Conservation (phyloP, 2,888 invertebrate species). For the Quadriops clusia region DNA sequence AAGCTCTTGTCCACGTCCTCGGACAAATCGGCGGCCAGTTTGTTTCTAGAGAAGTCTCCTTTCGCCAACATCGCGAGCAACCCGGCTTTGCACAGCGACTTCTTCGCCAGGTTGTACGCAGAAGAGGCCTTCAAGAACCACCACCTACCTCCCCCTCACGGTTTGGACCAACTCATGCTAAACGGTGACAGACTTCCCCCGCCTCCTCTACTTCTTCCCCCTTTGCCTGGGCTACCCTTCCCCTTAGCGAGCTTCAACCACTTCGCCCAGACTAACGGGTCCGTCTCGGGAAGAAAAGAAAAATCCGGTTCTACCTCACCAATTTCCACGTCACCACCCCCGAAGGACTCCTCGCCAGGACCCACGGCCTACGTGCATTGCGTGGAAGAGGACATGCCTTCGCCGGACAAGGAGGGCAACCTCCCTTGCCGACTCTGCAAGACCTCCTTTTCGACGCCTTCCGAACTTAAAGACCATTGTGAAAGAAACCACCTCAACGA, state of each 20-base stretch:
- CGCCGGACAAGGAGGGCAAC: conserved; percentile 52
- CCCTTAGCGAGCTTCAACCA: conserved; percentile 36
- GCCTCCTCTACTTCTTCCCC: conserved; percentile 47
- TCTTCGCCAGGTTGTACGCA: conserved; percentile 66
- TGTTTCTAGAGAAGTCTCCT: conserved; percentile 39
- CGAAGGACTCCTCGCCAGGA: conserved; percentile 21
- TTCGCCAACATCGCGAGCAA: conserved; percentile 46
- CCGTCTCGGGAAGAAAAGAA: conserved; percentile 30
- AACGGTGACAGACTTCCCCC: conserved; percentile 42
- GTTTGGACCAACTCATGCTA: conserved; percentile 37
- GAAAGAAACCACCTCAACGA: conserved; percentile 55
- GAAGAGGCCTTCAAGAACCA: conserved; percentile 52
- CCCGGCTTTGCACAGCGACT: conserved; percentile 63
- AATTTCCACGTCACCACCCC: conserved; percentile 39
- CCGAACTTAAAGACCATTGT: conserved; percentile 59
- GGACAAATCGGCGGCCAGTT: conserved; percentile 36
- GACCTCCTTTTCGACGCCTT: conserved; percentile 49
- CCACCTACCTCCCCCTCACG: conserved; percentile 36
- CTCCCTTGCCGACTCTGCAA: conserved; percentile 61
- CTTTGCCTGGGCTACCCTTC: conserved; percentile 44
- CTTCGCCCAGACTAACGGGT: conserved; percentile 37
- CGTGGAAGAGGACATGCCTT: conserved; percentile 55
- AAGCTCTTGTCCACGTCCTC: conserved; percentile 69
- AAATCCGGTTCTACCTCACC: conserved; percentile 45
- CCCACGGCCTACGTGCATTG: conserved; percentile 41